Percentiles rank a stretch among this genome's conserved stretches.
Evolutionary conservation across 2,888 invertebrate genomes (phyloP).

Genomic region (Lasiommata megera): DNA sequence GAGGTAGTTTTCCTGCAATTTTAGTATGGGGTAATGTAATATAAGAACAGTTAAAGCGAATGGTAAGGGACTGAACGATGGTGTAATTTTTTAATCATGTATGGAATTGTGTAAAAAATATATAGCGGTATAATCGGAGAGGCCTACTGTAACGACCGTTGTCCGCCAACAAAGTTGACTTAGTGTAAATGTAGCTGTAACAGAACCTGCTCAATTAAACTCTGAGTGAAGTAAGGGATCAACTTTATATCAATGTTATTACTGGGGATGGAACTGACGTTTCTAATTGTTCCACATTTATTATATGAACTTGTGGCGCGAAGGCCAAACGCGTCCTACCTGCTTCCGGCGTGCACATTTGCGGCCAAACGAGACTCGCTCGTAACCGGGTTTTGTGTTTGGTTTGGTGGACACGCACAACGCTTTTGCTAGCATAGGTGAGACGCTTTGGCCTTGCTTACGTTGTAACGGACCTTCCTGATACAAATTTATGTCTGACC

Average conservation of each 20-base stretch:
- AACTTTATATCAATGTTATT: conserved; percentile 50
- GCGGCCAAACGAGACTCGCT: background rate
- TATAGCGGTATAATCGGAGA: conserved; percentile 65
- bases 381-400: background rate
- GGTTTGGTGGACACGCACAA: background rate
- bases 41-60: conserved; percentile 67
- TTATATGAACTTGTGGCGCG: background rate
- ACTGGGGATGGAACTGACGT: conserved; percentile 53
- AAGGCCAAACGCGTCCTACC: background rate
- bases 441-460: background rate
- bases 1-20: conserved; percentile 68
- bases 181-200: conserved; percentile 73
- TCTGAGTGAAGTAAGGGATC: conserved; percentile 68
- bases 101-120: conserved; percentile 67
- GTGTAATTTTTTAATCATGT: conserved; percentile 73
- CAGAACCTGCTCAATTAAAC: conserved; percentile 75
- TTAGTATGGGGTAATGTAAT: conserved; percentile 73
- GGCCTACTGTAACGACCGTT: conserved; percentile 66
- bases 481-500: background rate
- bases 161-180: conserved; percentile 75
- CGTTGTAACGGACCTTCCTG: background rate
- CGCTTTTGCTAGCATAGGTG: background rate
- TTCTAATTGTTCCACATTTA: conserved; percentile 26
- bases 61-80: conserved; percentile 74
- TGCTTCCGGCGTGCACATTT: background rate